Base-by-base conservation (phyloP, 2,888 invertebrate species). In the Rhynchonema sp. region DNA sequence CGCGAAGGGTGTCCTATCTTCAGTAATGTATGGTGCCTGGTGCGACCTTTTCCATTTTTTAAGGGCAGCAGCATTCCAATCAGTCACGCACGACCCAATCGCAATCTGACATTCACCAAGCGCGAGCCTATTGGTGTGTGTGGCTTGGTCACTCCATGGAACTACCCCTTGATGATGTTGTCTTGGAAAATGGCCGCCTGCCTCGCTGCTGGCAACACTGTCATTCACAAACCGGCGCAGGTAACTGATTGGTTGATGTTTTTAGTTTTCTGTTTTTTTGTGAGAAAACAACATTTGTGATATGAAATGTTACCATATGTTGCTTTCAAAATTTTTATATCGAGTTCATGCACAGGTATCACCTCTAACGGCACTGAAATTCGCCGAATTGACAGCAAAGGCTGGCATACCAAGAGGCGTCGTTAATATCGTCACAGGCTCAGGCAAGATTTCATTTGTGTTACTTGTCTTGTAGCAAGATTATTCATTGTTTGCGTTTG, bases 151-250 rank as follows among this genome's bases (percentile, higher is more conserved):
- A 91, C 91, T 0, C 92, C 94, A 0, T 96, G 94, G 94, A 94
- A 94, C 75, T 96, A 94, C 74, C 94, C 94, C 0, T 77, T 96
- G 17, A 94, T 96, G 94, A 96, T 94, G 94, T 76, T 94, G 20
- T 87, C 90, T 0, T 94, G 92, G 92, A 94, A 94, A 75, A 90
- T 92, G 89, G 91, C 92, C 0, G 89, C 94, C 1, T 94, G 92
- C 71, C 78, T 94, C 56, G 91, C 92, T 0, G 91, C 92, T 13
- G 94, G 94, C 46, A 94, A 94, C 73, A 91, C 92, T 0, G 90
- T 92, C 0, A 83, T 94, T 0, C 86, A 92, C 74, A 94, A 94
- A 75, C 94, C 94, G 0, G 92, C 94, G 0, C 79, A 77, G 73
- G 78, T 77, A 57, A 78, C 58, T 25, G 6, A 27, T 28, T 46